These are phyloP conservation scores for Archivesica marissinica DNA, from an alignment of 1,140 invertebrate species.

Conservation along the genomic window DNA sequence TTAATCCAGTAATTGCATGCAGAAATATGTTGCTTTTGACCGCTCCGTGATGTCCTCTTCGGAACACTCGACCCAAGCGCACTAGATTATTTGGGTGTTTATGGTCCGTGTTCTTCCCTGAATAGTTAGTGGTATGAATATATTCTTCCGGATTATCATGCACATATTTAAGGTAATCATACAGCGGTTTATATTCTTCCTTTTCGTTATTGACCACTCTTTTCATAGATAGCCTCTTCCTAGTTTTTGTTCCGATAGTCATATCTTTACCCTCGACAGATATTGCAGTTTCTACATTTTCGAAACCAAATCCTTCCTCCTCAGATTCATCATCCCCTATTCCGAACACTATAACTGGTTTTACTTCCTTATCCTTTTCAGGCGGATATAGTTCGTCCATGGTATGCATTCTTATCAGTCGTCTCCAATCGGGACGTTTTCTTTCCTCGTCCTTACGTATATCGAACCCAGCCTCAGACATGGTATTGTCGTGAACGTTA, in stretches of 20 bases:
- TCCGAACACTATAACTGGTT: neutral
- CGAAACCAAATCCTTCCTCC: conserved; percentile 21
- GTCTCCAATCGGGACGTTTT: conserved; percentile 46
- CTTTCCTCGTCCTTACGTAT: conserved; percentile 50
- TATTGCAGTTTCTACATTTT: conserved; percentile 21
- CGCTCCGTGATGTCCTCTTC: conserved; percentile 65
- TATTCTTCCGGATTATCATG: conserved; percentile 75
- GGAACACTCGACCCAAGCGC: conserved; percentile 66
- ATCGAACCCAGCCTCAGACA: conserved; percentile 73
- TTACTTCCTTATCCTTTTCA: conserved; percentile 39
- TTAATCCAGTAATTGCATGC: conserved; percentile 44
- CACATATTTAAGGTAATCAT: conserved; percentile 75
- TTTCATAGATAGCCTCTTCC: neutral
- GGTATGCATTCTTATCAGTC: conserved; percentile 40
- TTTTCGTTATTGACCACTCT: neutral
- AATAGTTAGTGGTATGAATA: conserved; percentile 57
- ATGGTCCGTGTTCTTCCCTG: conserved; percentile 33
- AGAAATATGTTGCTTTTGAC: conserved; percentile 5
- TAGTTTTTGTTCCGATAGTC: neutral
- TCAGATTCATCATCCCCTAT: neutral
- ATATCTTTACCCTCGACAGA: neutral
- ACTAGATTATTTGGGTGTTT: conserved; percentile 59
- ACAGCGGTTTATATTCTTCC: conserved; percentile 71
- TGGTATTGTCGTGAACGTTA: conserved; percentile 73
- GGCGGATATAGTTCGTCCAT: conserved; percentile 40